Evolutionary conservation across 2,888 invertebrate genomes (phyloP), one percentile per base, ranked within the genome.

Genomic region (Chouioia cunea): DNA sequence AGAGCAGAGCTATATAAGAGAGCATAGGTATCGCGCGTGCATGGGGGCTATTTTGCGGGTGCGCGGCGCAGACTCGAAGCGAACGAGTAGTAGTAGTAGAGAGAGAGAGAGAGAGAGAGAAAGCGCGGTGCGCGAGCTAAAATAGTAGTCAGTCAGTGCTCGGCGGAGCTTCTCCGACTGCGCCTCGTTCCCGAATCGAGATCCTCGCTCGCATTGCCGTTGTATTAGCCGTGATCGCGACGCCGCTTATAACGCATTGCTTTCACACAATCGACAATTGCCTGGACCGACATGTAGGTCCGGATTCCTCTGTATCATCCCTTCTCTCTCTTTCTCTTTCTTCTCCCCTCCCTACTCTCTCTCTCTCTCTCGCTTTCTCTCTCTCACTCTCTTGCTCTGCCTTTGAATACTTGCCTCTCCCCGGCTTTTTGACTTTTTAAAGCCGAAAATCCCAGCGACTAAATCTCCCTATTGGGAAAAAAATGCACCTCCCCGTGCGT

Each of bases 131-230:
- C 56, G 20, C 54, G 20, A n/a, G 57, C 48, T 20, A 15, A 27
- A 50, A 27, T 18, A 10, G 76, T 76, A 75, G 73, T 73, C 76
- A 75, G 67, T 77, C 79, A 79, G 79, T 79, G 75, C 77, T 77
- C 77, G 77, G 75, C 76, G 78, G 76, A 73, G 77, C 78, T 74
- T 78, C 76, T 67, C 67, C 75, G 76, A 76, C 77, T 74, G 76
- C 77, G 77, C 78, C 78, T 76, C 79, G 76, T 72, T 72, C 77
- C n/a, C 74, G 77, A 27, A 27, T 27, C 27, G 27, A 27, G 4
- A 27, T 3, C 27, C 6, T 27, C 27, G 27, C 6, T 27, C 27
- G 27, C 27, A n/a, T n/a, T n/a, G n/a, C 27, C 27, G 6, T 27
- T 27, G 27, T 27, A 27, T 6, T 27, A 6, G 27, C 27, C 27